These are phyloP conservation scores for Strongylocentrotus purpuratus DNA, from an alignment of 35 echinoderm and acorn worm species.

Conservation along the genomic window DNA sequence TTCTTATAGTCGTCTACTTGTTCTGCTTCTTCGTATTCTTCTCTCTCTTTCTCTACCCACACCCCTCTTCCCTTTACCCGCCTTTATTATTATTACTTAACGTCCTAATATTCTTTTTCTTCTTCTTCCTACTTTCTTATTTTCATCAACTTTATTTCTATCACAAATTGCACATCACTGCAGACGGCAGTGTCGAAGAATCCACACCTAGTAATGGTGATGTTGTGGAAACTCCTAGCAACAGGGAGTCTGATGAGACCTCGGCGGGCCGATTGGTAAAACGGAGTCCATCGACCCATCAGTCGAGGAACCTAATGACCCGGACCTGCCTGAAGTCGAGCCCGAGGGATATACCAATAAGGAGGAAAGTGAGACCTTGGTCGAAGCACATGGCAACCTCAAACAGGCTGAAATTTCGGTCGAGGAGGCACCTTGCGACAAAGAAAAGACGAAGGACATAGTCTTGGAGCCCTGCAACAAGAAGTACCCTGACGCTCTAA, in stretches of 20 bases:
- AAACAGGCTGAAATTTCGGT: not conserved
- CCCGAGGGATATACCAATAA: not conserved
- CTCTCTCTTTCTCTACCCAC: not conserved
- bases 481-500: not conserved
- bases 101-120: not conserved
- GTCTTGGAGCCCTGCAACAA: not conserved
- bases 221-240: not conserved
- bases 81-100: too few species aligned
- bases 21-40: not conserved
- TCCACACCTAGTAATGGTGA: not conserved
- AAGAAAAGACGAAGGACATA: not conserved
- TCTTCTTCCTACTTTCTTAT: not conserved
- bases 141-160: not conserved
- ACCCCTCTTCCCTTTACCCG: not conserved
- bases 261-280: not conserved
- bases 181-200: not conserved
- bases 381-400: not conserved
- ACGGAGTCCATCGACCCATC: not conserved
- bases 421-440: not conserved
- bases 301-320: not conserved
- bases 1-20: not conserved
- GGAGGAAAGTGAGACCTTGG: not conserved
- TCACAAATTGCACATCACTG: not conserved
- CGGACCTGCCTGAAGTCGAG: not conserved
- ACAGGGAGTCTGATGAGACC: not conserved